These are phyloP conservation scores for Gnathonemus longibarbis DNA, from an alignment of 2,113 vertebrate genomes.

Conservation along the genomic window DNA sequence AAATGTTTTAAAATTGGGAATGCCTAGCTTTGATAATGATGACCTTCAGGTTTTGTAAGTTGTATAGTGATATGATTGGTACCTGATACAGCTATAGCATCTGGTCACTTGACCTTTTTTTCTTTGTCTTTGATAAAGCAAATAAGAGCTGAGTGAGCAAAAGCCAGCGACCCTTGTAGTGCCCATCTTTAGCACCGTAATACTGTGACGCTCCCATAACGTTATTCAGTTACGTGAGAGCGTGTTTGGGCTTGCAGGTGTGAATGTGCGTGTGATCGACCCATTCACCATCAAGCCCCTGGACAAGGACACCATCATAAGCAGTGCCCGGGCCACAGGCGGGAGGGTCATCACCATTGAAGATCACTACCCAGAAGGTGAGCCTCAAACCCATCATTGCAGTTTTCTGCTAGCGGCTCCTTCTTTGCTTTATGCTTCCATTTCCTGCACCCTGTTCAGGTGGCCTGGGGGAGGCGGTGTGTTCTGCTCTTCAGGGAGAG, in stretches of 20 bases:
- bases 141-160: not conserved
- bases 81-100: not conserved
- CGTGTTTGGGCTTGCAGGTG: conserved; percentile 44
- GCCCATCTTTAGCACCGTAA: not conserved
- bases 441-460: conserved; percentile 45
- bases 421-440: not conserved
- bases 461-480: conserved; percentile 75
- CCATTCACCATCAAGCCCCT: conserved; percentile 80
- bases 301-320: conserved; percentile 69
- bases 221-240: not conserved
- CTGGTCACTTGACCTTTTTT: not conserved
- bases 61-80: not conserved
- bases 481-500: conserved; percentile 64
- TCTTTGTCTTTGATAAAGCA: not conserved
- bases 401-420: not conserved
- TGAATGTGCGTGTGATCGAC: conserved; percentile 70
- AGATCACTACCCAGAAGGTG: conserved; percentile 80
- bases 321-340: conserved; percentile 64
- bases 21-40: not conserved
- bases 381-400: not conserved
- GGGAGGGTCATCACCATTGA: conserved; percentile 77
- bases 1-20: not conserved
- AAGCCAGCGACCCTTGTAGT: not conserved
- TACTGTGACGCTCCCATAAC: not conserved
- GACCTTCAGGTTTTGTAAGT: not conserved